Evolutionary conservation across 1,140 invertebrate genomes (phyloP).

Genomic region (Caenorhabditis latens): DNA sequence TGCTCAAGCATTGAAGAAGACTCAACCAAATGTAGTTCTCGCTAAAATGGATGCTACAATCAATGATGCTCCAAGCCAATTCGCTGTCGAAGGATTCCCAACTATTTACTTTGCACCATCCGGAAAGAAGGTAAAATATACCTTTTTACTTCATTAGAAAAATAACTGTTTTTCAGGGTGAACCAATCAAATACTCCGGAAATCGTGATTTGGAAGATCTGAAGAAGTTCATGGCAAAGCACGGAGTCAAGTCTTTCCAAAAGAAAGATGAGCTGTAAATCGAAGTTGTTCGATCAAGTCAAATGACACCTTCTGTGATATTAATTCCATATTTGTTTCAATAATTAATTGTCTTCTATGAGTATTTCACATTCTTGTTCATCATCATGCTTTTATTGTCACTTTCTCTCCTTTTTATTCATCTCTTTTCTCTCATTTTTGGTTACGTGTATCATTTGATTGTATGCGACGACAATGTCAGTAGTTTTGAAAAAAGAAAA

Average conservation of each 20-base stretch:
- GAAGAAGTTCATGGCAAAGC: conserved; percentile 75
- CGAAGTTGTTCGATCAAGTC: background rate
- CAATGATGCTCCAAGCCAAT: conserved; percentile 80
- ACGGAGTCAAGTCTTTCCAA: conserved; percentile 77
- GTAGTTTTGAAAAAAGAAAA: conserved; percentile 18
- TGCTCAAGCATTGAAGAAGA: conserved; percentile 69
- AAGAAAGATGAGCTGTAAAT: conserved; percentile 71
- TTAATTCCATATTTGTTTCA: background rate
- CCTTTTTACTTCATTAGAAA: background rate
- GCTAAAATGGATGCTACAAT: conserved; percentile 80
- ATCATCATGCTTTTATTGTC: conserved; percentile 3
- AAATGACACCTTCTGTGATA: background rate
- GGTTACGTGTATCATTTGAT: conserved; percentile 49
- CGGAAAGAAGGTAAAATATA: conserved; percentile 75
- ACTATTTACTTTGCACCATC: conserved; percentile 80
- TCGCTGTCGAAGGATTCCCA: conserved; percentile 80
- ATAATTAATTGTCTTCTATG: background rate
- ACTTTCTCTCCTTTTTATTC: background rate
- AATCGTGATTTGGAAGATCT: conserved; percentile 79
- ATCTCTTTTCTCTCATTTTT: conserved; percentile 42
- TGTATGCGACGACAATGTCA: conserved; percentile 28
- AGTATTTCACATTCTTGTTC: background rate
- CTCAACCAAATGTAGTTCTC: conserved; percentile 79
- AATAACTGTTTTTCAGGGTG: background rate
- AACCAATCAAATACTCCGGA: conserved; percentile 78